These are phyloP conservation scores for Nephrotoma flavescens DNA, from an alignment of 2,888 invertebrate genomes.

Conservation along the genomic window DNA sequence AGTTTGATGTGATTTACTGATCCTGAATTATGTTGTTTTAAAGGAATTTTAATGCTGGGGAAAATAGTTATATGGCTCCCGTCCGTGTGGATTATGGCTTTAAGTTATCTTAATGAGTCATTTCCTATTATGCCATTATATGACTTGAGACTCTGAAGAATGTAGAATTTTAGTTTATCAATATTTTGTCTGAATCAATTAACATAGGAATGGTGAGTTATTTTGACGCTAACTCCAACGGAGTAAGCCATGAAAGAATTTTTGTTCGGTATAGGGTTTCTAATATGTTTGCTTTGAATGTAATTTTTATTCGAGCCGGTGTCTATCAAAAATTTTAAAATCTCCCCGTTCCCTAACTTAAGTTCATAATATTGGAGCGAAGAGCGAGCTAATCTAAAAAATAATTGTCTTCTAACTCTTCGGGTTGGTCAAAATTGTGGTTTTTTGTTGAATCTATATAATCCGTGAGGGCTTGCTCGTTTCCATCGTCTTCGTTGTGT, in stretches of 20 bases:
- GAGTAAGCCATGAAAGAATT: background rate
- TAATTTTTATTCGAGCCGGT: background rate
- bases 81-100: background rate
- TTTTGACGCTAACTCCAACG: background rate
- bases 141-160: no score
- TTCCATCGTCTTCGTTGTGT: background rate
- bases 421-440: background rate
- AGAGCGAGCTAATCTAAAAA: background rate
- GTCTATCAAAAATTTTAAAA: background rate
- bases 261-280: no score
- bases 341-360: background rate
- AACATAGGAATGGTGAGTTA: background rate
- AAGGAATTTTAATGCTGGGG: background rate
- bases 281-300: background rate
- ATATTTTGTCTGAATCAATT: background rate
- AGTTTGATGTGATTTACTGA: background rate
- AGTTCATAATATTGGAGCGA: background rate
- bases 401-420: background rate
- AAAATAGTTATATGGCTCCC: no score
- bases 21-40: background rate
- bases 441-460: background rate
- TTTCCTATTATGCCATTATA: background rate
- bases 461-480: background rate
- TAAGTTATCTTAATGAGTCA: background rate
- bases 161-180: background rate